Evolutionary conservation across 2,888 invertebrate genomes (phyloP).

Genomic region (Dasypolia templi): DNA sequence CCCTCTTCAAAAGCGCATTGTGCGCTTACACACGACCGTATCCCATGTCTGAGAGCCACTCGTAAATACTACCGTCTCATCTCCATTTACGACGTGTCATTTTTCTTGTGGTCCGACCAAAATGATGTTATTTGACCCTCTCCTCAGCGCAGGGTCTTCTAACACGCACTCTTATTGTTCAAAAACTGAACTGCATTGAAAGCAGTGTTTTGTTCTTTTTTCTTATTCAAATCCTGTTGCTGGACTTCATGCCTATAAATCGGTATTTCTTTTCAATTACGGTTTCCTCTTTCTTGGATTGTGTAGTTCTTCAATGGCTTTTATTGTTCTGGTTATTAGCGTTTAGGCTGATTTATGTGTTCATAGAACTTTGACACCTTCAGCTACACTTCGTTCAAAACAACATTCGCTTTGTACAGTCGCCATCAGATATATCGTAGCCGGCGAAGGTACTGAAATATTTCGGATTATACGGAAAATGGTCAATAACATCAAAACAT

Average conservation of each 20-base stretch:
- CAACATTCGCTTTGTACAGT: conserved; percentile 19
- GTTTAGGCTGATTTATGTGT: conserved; percentile 39
- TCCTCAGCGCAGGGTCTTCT: conserved; percentile 51
- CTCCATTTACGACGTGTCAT: conserved; percentile 80
- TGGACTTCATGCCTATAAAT: conserved; percentile 48
- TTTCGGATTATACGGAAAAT: no score
- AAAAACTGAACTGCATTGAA: conserved; percentile 59
- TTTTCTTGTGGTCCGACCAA: conserved; percentile 75
- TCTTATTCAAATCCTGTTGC: conserved; percentile 49
- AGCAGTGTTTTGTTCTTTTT: conserved; percentile 58
- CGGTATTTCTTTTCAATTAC: conserved; percentile 57
- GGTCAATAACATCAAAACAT: no score
- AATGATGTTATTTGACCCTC: conserved; percentile 71
- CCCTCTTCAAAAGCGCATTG: conserved; percentile 78
- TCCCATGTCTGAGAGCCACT: conserved; percentile 61
- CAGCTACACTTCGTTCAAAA: conserved; percentile 21
- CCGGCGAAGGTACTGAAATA: no score
- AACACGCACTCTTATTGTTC: conserved; percentile 52
- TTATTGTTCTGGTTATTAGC: conserved; percentile 56
- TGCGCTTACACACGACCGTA: conserved; percentile 54
- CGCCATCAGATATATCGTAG: no score
- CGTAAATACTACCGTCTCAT: conserved; percentile 77
- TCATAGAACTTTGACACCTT: conserved; percentile 35
- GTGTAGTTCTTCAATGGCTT: conserved; percentile 44
- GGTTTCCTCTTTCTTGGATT: conserved; percentile 59